Percentiles rank a stretch among this genome's conserved stretches.
Evolutionary conservation across 2,888 invertebrate genomes (phyloP).

Genomic region (Pyrrhia umbra): DNA sequence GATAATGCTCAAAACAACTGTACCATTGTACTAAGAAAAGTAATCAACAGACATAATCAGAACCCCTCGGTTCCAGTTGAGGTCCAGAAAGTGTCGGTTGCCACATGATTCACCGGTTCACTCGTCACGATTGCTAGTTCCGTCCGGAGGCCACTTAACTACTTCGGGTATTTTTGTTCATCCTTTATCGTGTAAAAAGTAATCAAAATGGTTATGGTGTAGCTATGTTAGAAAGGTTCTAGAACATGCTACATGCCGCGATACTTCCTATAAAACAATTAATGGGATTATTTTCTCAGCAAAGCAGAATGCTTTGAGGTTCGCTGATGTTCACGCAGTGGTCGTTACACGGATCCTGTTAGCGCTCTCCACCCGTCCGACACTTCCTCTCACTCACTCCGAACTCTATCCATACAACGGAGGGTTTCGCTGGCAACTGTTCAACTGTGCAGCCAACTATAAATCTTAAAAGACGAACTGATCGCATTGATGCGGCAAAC

Average conservation of each 20-base stretch:
- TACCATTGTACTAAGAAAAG: neutral
- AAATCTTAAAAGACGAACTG: slow-evolving; percentile 57
- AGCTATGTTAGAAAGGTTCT: too few relatives aligned
- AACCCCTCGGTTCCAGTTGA: slow-evolving; percentile 2
- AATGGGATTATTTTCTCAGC: too few relatives aligned
- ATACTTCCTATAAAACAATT: too few relatives aligned
- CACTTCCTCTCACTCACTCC: neutral
- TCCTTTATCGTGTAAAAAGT: too few relatives aligned
- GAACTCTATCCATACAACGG: neutral
- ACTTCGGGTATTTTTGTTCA: neutral
- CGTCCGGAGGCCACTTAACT: neutral
- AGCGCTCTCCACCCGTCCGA: neutral
- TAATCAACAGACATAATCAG: neutral
- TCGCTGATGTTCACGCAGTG: neutral
- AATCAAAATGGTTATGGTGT: too few relatives aligned
- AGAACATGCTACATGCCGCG: too few relatives aligned
- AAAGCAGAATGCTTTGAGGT: too few relatives aligned
- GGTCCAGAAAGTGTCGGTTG: slow-evolving; percentile 10
- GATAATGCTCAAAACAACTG: neutral
- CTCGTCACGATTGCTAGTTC: slow-evolving; percentile 5
- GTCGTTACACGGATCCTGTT: neutral
- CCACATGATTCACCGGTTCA: neutral
- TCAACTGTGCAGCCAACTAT: slow-evolving; percentile 63
- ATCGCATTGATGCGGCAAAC: slow-evolving; percentile 55
- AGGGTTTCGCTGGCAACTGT: slow-evolving; percentile 37